A percentile compares a stretch with the other conserved stretches of the same genome.
Conservation (phyloP, 1,140 invertebrate species). For the Pseudomyrmex dendroicus region DNA sequence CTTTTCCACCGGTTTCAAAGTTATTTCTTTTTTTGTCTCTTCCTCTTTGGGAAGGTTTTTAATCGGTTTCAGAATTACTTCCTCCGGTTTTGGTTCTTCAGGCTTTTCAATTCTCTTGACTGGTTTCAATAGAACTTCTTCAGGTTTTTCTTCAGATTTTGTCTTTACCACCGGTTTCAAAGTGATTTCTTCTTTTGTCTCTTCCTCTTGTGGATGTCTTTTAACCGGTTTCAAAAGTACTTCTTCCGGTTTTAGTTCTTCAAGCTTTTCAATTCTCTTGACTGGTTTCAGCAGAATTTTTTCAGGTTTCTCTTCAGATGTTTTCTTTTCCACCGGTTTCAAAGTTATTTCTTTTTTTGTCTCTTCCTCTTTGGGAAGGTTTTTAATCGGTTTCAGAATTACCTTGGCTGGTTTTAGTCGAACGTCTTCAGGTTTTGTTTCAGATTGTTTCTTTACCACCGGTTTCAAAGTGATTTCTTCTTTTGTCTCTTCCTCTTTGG, state of each 20-base stretch:
- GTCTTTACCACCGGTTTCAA: no score
- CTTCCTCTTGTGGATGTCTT: no score
- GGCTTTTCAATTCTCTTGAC: conserved; percentile 46
- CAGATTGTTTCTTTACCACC: conserved; percentile 22
- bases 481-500: conserved; percentile 70
- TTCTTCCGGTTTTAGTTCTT: no score
- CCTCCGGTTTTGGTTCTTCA: conserved; percentile 63
- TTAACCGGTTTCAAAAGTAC: no score
- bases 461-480: conserved; percentile 73
- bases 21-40: conserved; percentile 23
- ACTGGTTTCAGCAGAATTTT: no score
- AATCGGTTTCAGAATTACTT: conserved; percentile 56
- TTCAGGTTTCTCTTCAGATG: no score
- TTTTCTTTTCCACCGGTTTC: conserved; percentile 75
- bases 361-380: conserved; percentile 69
- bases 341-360: conserved; percentile 59
- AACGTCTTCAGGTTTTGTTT: conserved; percentile 37
- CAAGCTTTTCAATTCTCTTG: no score
- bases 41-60: conserved; percentile 71
- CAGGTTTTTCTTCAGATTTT: no score
- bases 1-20: conserved; percentile 76
- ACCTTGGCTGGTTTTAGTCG: conserved; percentile 39
- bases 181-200: no score
- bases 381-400: conserved; percentile 59
- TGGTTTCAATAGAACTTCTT: no score